Evolutionary conservation across 2,113 vertebrate species (phyloP).

Genomic region (human (Homo sapiens)): GRCh38 chr5:9652501-9653000

Average conservation of each 20-base stretch:
- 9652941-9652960: background rate
- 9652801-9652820: background rate
- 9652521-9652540: background rate
- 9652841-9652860: background rate
- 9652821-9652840: background rate
- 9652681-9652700: background rate
- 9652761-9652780: background rate
- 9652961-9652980: no score
- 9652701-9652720: background rate
- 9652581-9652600: background rate
- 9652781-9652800: background rate
- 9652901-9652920: background rate
- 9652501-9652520: background rate
- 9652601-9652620: background rate
- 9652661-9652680: background rate
- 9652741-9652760: background rate
- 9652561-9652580: accelerated
- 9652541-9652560: background rate
- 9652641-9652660: background rate
- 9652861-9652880: background rate
- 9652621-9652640: accelerated
- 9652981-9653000: background rate
- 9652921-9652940: background rate
- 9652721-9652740: background rate
- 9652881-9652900: background rate